A percentile compares a stretch with the other conserved stretches of the same genome.
Conservation (phyloP, 2,888 invertebrate species). For the Cephus sareptanus region DNA sequence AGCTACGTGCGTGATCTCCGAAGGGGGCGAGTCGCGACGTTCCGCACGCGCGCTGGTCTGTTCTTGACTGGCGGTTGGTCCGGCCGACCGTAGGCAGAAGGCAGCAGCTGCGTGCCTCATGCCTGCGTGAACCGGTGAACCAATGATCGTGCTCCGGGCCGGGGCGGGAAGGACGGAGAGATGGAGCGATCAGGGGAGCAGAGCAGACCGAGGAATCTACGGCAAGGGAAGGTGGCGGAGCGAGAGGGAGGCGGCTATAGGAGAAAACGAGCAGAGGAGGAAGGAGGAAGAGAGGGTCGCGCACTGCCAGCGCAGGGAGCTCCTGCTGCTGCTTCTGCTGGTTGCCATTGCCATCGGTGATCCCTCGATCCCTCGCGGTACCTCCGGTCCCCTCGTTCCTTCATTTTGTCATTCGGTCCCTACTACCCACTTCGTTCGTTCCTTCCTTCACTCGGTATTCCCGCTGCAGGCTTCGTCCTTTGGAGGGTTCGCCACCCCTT, state of each 20-base stretch:
- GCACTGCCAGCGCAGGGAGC: constrained; percentile 6
- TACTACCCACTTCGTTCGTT: too few relatives aligned
- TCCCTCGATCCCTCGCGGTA: too few relatives aligned
- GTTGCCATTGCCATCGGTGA: not conserved
- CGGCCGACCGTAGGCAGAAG: constrained; percentile 17
- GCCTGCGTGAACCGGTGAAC: constrained; percentile 60
- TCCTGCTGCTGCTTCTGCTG: not conserved
- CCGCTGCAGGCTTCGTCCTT: constrained; percentile 37
- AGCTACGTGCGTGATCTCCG: constrained; percentile 17
- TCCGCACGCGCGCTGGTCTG: constrained; percentile 10
- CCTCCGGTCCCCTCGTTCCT: too few relatives aligned
- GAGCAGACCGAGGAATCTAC: constrained; percentile 20
- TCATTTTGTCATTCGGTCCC: too few relatives aligned
- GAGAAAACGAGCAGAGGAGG: constrained; percentile 20
- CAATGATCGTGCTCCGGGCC: constrained; percentile 56
- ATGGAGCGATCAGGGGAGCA: constrained; percentile 29
- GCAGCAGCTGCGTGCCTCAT: constrained; percentile 55
- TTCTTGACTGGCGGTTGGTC: constrained; percentile 10
- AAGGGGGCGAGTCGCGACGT: constrained; percentile 4
- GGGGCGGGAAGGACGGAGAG: constrained; percentile 17
- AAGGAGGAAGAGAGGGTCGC: constrained; percentile 22
- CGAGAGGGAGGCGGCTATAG: constrained; percentile 21
- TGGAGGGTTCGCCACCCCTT: constrained; percentile 58
- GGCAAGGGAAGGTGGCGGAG: constrained; percentile 40
- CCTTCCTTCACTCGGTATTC: too few relatives aligned